phyloP scores from a whole-genome alignment of 2,888 invertebrate species.

The Allacma fusca region DNA sequence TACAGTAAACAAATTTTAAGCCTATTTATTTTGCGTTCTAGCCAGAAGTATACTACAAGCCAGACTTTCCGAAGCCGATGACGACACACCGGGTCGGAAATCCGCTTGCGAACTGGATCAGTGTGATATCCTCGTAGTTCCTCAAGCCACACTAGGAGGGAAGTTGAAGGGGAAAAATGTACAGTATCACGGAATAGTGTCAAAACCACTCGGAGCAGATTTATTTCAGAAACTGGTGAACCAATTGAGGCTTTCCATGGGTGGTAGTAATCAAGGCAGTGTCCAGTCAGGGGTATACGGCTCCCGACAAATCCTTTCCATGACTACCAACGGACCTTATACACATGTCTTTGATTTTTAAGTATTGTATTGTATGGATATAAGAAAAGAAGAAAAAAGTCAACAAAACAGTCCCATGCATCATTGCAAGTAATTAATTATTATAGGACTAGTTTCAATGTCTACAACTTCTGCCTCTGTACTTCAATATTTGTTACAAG shows the following conservation, averaged over 20 bases:
- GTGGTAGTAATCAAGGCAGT: constrained; percentile 54
- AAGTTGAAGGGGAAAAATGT: constrained; percentile 64
- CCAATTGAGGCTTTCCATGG: constrained; percentile 50
- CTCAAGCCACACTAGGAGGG: constrained; percentile 66
- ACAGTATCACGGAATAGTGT: constrained; percentile 66
- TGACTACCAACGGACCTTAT: constrained; percentile 65
- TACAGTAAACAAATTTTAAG: constrained; percentile 14
- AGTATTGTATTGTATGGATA: too few relatives aligned
- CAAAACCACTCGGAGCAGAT: constrained; percentile 63
- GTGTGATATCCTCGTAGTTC: constrained; percentile 65
- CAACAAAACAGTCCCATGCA: too few relatives aligned
- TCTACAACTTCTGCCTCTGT: too few relatives aligned
- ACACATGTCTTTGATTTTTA: constrained; percentile 64
- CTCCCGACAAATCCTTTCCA: constrained; percentile 65
- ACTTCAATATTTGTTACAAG: too few relatives aligned
- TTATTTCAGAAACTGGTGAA: constrained; percentile 62
- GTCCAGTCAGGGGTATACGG: constrained; percentile 64
- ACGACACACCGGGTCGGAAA: constrained; percentile 43
- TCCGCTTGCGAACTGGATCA: constrained; percentile 60
- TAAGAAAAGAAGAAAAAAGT: too few relatives aligned
- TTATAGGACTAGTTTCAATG: too few relatives aligned
- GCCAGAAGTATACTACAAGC: constrained; percentile 53
- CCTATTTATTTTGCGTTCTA: too few relatives aligned
- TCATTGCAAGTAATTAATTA: too few relatives aligned
- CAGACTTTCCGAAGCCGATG: constrained; percentile 51